phyloP scores from a whole-genome alignment of 2,113 vertebrate genomes.

The Epinephelus lanceolatus region DNA sequence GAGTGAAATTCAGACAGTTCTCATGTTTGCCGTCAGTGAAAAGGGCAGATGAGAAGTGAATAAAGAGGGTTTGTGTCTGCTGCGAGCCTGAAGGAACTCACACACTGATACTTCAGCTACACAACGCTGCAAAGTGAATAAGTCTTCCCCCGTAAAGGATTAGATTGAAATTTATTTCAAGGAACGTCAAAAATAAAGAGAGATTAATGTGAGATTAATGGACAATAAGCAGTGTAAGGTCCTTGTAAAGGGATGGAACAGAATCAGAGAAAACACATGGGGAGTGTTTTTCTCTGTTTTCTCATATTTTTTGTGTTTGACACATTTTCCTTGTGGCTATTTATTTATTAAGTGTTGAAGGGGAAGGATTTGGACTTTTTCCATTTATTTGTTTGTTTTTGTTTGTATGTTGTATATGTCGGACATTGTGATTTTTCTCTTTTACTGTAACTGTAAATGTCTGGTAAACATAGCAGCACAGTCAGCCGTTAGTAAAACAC shows the following conservation, averaged over 20 bases:
- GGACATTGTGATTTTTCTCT: conserved; percentile 20
- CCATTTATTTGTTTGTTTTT: conserved; percentile 62
- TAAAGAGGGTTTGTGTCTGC: conserved; percentile 40
- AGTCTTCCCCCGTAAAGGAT: conserved; percentile 28
- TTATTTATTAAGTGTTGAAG: conserved; percentile 46
- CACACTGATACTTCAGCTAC: conserved; percentile 21
- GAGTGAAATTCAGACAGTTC: conserved; percentile 73
- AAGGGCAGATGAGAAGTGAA: conserved; percentile 64
- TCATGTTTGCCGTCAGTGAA: conserved; percentile 62
- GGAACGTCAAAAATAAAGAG: conserved; percentile 32
- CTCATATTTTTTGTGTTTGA: conserved; percentile 55
- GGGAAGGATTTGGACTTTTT: conserved; percentile 50
- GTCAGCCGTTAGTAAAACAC: conserved; percentile 32
- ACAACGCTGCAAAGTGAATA: conserved; percentile 15
- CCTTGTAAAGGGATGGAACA: conserved; percentile 47
- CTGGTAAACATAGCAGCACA: conserved; percentile 41
- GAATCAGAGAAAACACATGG: conserved; percentile 68
- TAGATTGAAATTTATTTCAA: conserved; percentile 39
- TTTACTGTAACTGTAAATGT: conserved; percentile 25
- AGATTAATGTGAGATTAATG: conserved; percentile 49
- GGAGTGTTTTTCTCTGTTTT: conserved; percentile 36
- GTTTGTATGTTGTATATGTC: conserved; percentile 47
- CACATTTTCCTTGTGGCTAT: conserved; percentile 51
- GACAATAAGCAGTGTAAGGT: conserved; percentile 51
- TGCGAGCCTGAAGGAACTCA: conserved; percentile 22